Conservation (phyloP, 1,140 invertebrate species). For the Drosophila nigromelanica region DNA sequence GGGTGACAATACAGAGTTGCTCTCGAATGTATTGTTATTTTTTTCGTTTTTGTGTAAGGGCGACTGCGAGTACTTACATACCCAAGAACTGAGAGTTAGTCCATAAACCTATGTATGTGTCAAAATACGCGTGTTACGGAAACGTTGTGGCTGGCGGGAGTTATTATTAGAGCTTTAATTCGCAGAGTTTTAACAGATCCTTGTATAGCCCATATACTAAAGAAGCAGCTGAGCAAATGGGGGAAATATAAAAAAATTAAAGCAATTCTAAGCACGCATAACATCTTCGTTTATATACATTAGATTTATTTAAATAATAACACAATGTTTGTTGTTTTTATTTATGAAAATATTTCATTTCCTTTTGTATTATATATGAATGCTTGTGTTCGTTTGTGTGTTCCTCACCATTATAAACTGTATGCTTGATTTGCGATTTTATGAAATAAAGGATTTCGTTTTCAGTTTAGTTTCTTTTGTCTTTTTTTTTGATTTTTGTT, state of each 20-base stretch:
- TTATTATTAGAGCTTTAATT: background rate
- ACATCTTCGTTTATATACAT: constrained; percentile 79
- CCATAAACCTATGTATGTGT: too few species aligned
- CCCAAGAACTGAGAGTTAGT: constrained; percentile 4
- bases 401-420: constrained; percentile 28
- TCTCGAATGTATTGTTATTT: background rate
- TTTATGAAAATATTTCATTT: constrained; percentile 74
- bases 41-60: background rate
- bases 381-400: constrained; percentile 23
- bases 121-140: too few species aligned
- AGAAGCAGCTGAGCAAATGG: background rate
- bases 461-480: constrained; percentile 13
- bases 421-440: constrained; percentile 24
- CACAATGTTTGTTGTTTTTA: constrained; percentile 60
- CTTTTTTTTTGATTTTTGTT: constrained; percentile 22
- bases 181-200: background rate
- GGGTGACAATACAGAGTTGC: background rate
- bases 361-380: constrained; percentile 46
- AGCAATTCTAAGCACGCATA: constrained; percentile 57
- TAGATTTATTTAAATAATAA: constrained; percentile 84
- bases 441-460: constrained; percentile 30
- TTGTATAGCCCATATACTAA: background rate
- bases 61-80: constrained; percentile 6
- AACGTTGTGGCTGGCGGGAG: too few species aligned
- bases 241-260: constrained; percentile 38